Evolutionary conservation across 2,113 vertebrate species (phyloP).

Genomic region (Halichoerus grypus): DNA sequence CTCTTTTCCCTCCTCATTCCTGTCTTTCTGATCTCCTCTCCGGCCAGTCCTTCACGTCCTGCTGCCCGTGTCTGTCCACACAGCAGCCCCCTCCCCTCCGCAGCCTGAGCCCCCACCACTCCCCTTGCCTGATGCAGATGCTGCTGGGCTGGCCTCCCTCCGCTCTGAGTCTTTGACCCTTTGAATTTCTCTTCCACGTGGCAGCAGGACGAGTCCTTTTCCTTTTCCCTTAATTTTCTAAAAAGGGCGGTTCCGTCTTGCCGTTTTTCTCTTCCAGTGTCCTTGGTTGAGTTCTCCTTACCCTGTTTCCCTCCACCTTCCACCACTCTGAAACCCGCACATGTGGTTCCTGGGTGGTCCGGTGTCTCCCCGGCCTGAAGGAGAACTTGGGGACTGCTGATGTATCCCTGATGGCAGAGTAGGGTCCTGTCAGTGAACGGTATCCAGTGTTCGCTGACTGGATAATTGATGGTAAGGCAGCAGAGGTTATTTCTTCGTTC

Average conservation of each 20-base stretch:
- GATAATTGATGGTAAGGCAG: not conserved
- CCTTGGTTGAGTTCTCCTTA: not conserved
- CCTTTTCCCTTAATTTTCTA: not conserved
- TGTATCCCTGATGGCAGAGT: not conserved
- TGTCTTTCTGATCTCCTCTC: not conserved
- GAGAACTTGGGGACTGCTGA: not conserved
- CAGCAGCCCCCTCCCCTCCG: not conserved
- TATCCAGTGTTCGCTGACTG: not conserved
- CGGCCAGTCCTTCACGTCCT: not conserved
- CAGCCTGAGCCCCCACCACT: not conserved
- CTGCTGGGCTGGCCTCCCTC: not conserved
- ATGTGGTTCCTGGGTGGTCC: not conserved
- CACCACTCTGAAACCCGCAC: not conserved
- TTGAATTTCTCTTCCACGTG: not conserved
- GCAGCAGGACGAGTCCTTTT: not conserved
- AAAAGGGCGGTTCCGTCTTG: not conserved
- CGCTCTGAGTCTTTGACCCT: not conserved
- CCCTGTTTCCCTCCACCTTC: not conserved
- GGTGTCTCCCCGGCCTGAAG: not conserved
- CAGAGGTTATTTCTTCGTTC: not conserved
- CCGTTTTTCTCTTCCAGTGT: not conserved
- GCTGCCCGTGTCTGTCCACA: rapidly evolving
- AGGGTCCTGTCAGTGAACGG: not conserved
- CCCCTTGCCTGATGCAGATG: no score
- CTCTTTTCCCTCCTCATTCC: not conserved